phyloP scores from a whole-genome alignment of 1,140 invertebrate genomes.

The Hirudo medicinalis region DNA sequence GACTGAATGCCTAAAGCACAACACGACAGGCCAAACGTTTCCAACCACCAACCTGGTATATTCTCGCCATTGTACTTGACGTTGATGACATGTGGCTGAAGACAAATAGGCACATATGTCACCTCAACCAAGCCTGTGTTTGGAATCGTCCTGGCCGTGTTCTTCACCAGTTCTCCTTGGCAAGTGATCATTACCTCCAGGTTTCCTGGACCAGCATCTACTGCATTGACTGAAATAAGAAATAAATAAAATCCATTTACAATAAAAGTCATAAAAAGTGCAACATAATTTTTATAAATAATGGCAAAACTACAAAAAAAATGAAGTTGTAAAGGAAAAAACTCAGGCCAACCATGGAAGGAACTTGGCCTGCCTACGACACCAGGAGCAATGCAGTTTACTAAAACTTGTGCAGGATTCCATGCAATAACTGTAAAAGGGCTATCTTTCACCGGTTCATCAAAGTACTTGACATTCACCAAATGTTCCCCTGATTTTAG shows the following conservation, averaged over 20 bases:
- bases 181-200: slow-evolving; percentile 94
- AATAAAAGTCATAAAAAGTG: too few relatives aligned
- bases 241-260: neutral
- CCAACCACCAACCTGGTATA: slow-evolving; percentile 55
- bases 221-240: slow-evolving; percentile 19
- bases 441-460: slow-evolving; percentile 74
- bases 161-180: slow-evolving; percentile 88
- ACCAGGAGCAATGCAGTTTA: slow-evolving; percentile 75
- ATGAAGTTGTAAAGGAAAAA: neutral
- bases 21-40: too few relatives aligned
- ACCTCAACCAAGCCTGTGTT: slow-evolving; percentile 88
- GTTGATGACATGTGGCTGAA: slow-evolving; percentile 66
- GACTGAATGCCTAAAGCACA: too few relatives aligned
- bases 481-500: slow-evolving; percentile 61
- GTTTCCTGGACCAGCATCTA: slow-evolving; percentile 52
- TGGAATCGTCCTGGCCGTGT: slow-evolving; percentile 84
- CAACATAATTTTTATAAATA: too few relatives aligned
- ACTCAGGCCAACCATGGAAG: slow-evolving; percentile 65
- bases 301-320: neutral
- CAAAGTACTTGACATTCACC: slow-evolving; percentile 69
- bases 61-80: slow-evolving; percentile 91
- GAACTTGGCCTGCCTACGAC: slow-evolving; percentile 78
- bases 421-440: slow-evolving; percentile 90
- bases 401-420: slow-evolving; percentile 74
- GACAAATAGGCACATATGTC: slow-evolving; percentile 88